Evolutionary conservation across 2,113 vertebrate genomes (phyloP).

Genomic region (Podocnemis expansa): DNA sequence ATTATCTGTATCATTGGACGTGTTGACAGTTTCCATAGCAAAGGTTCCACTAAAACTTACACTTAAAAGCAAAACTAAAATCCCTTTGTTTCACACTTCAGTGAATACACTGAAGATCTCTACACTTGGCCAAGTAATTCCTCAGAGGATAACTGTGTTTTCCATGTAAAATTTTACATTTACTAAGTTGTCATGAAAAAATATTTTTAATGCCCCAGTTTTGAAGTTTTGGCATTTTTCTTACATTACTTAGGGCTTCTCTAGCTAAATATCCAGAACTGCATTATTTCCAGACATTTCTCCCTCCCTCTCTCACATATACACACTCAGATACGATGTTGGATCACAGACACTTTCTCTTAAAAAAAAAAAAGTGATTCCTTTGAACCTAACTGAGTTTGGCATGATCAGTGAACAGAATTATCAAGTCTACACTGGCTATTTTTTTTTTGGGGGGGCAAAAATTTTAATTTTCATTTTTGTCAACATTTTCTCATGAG

Average conservation of each 20-base stretch:
- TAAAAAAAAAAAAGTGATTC: too few relatives aligned
- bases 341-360: not conserved
- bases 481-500: not conserved
- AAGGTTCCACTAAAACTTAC: not conserved
- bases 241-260: not conserved
- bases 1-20: not conserved
- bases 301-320: not conserved
- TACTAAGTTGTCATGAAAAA: not conserved
- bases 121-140: not conserved
- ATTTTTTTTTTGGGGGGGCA: too few relatives aligned
- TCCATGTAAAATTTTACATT: accelerated
- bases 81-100: not conserved
- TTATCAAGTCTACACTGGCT: not conserved
- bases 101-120: not conserved
- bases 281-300: not conserved
- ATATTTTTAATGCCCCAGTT: not conserved
- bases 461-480: not conserved
- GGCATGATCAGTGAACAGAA: not conserved
- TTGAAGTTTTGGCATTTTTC: not conserved
- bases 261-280: not conserved
- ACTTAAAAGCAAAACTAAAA: not conserved
- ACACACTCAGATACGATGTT: not conserved
- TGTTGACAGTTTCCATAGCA: not conserved
- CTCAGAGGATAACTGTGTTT: not conserved
- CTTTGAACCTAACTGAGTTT: not conserved